Evolutionary conservation across 2,797 vertebrate genomes (phyloP), one percentile per base, ranked within the genome.

Genomic region (Alcedo atthis): DNA sequence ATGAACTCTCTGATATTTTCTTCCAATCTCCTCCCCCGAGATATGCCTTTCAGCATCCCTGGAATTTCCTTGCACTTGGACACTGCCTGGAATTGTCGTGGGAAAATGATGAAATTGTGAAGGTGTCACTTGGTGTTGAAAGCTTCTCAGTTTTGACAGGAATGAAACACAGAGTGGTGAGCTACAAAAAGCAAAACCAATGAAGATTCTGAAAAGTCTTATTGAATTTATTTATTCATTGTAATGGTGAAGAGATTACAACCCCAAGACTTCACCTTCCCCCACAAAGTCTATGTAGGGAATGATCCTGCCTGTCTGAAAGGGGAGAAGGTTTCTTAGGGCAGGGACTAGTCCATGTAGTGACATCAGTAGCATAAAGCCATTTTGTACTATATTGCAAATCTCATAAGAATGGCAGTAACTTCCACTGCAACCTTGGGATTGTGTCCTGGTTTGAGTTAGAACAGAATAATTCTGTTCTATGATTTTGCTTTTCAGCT

Each of bases 61-160:
- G 90, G 92, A 91, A 94, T 93, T 95, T 94, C 89, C 92, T 89
- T 70, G 68, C 37, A 5, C 35, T 94, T 69, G 43, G 67, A 62
- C 54, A 45, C 68, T 90, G 53, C 79, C 62, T 62, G 81, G 54
- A 70, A 14, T 28, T 64, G 53, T 51, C 1, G 1, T 94, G 83
- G 88, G 93, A 96, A 91, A 30, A 22, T 0, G 2, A 15, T n/a
- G 55, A 67, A 55, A 63, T n/a, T 42, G 25, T 33, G 49, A 86
- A 68, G 64, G 89, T 90, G 68, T 28, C 64, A 17, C 28, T 59
- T 55, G 33, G 43, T 35, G 35, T 70, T 90, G 61, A 88, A 84
- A 88, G n/a, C 62, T 74, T 55, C 70, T 61, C 20, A 1, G 17
- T 62, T 93, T 67, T 69, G 48, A 53, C 5, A 2, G 68, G 66